Conservation (phyloP, 2,888 invertebrate species). For the Brachypterus glaber region DNA sequence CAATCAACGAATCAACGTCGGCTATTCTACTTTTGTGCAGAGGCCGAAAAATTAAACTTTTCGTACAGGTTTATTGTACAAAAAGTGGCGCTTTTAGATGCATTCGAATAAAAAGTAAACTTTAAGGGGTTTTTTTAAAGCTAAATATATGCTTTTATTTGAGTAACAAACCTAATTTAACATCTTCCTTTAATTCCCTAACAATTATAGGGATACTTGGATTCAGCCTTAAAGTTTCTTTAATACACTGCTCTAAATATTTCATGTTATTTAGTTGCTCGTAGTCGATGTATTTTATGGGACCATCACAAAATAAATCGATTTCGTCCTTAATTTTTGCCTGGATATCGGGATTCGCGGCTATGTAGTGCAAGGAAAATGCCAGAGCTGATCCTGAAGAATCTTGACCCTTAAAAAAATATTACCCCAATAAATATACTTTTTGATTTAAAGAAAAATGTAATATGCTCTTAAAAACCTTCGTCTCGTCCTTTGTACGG, state of each 20-base stretch:
- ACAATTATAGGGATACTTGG: conserved; percentile 60
- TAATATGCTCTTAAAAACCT: no score
- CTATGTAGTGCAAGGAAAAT: conserved; percentile 47
- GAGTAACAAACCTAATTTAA: conserved; percentile 46
- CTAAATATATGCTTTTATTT: background rate
- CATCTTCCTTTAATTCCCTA: conserved; percentile 47
- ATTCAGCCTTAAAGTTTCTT: conserved; percentile 55
- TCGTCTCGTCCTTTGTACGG: no score
- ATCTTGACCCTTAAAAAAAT: conserved; percentile 45
- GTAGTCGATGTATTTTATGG: conserved; percentile 41
- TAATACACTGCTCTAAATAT: conserved; percentile 60
- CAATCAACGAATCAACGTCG: no score
- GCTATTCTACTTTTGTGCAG: no score
- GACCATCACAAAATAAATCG: conserved; percentile 41
- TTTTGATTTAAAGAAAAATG: no score
- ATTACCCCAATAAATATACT: no score
- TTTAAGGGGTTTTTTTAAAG: background rate
- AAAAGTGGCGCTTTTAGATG: no score
- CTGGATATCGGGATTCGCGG: conserved; percentile 46
- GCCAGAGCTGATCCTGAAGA: conserved; percentile 50
- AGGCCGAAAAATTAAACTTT: no score
- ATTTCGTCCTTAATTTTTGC: conserved; percentile 43
- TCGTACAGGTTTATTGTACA: no score
- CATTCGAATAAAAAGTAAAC: no score
- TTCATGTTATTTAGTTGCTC: conserved; percentile 54